Percentiles rank a stretch among this genome's conserved stretches.
Conservation (phyloP, 2,888 invertebrate species). For the Corythucha ciliata region DNA sequence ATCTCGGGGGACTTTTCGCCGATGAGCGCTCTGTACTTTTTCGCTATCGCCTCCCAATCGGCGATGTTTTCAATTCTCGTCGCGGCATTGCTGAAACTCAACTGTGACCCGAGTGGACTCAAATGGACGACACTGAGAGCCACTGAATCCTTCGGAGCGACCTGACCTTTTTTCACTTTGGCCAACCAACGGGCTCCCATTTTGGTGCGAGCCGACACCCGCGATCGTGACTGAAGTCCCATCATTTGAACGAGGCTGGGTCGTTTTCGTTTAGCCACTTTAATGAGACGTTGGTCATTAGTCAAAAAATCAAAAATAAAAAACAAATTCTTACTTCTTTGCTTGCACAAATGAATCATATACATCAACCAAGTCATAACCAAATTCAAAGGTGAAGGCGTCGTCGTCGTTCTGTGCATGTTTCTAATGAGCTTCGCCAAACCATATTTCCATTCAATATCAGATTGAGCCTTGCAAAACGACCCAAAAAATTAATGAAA, state of each 20-base stretch:
- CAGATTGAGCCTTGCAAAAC: constrained; percentile 83
- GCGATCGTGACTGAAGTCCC: constrained; percentile 56
- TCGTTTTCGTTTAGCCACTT: constrained; percentile 51
- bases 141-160: constrained; percentile 67
- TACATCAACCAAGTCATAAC: constrained; percentile 89
- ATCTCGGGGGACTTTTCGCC: too few relatives aligned
- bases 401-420: constrained; percentile 96
- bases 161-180: constrained; percentile 76
- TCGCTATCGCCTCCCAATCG: constrained; percentile 83
- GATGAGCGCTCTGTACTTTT: constrained; percentile 71
- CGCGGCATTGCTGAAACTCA: constrained; percentile 63
- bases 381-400: constrained; percentile 94
- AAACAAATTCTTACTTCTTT: constrained; percentile 42
- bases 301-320: background rate
- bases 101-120: constrained; percentile 73
- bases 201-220: constrained; percentile 72
- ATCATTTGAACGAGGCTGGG: constrained; percentile 78
- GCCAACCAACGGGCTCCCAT: constrained; percentile 83
- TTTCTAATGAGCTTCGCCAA: constrained; percentile 95
- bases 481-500: background rate
- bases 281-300: constrained; percentile 8
- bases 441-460: constrained; percentile 99
- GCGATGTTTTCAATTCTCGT: constrained; percentile 80
- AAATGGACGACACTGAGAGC: constrained; percentile 70
- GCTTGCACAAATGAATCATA: constrained; percentile 65